Conservation (phyloP, 2,797 vertebrate species). For the Esox masquinongy region DNA sequence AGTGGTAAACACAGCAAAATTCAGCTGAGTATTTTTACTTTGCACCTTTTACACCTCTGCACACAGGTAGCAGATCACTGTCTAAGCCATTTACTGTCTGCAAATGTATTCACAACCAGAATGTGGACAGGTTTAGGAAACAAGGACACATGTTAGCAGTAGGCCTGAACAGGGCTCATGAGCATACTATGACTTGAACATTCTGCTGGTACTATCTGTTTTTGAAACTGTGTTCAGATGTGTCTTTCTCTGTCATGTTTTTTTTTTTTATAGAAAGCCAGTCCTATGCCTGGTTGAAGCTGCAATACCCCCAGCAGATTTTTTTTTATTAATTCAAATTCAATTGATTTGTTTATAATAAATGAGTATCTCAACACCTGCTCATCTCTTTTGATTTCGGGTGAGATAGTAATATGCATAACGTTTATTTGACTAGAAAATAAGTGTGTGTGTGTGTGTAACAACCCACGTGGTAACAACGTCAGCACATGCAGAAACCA, state of each 20-base stretch:
- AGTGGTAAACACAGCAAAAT: no score
- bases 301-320: neutral
- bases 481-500: no score
- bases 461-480: neutral
- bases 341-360: neutral
- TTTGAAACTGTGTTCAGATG: neutral
- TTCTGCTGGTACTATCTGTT: slow-evolving; percentile 5
- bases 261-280: slow-evolving; percentile 3
- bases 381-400: neutral
- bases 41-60: no score
- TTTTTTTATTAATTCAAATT: slow-evolving; percentile 4
- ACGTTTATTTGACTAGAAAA: no score
- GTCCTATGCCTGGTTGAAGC: neutral
- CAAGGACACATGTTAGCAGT: no score
- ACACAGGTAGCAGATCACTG: neutral
- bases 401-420: no score
- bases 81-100: no score
- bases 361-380: neutral
- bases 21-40: no score
- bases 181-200: slow-evolving; percentile 39
- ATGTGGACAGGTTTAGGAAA: no score
- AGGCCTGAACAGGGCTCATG: neutral
- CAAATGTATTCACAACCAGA: no score
- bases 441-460: neutral
- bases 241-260: slow-evolving; percentile 19